Percentiles rank a stretch among this genome's conserved stretches.
phyloP scores from a whole-genome alignment of 30 jellyfish, hydroid and myxozoan species.

The Hydractinia echinata region DNA sequence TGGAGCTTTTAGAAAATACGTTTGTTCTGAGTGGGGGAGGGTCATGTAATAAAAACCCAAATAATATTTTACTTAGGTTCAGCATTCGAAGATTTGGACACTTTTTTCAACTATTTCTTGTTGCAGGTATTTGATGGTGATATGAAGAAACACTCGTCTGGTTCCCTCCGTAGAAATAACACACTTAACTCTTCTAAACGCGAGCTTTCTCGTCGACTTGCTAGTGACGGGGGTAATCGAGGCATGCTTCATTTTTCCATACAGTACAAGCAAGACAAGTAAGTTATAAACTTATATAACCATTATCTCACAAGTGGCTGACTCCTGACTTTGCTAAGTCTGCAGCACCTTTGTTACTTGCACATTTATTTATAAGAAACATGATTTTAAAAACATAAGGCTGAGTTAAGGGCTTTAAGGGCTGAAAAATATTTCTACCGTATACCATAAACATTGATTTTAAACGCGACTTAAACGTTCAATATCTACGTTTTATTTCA shows the following conservation, averaged over 20 bases:
- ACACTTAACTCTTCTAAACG: not conserved
- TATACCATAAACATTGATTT: not conserved
- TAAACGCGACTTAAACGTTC: not conserved
- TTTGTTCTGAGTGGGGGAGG: too few species aligned
- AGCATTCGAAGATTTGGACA: too few species aligned
- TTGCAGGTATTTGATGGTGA: conserved; percentile 35
- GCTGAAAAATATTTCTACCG: too few species aligned
- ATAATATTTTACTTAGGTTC: too few species aligned
- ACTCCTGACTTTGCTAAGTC: too few species aligned
- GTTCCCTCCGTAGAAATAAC: conserved; percentile 15
- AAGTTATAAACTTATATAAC: not conserved
- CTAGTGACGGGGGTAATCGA: conserved; percentile 76
- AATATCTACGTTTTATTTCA: conserved; percentile 10
- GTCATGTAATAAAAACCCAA: too few species aligned
- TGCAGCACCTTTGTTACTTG: too few species aligned
- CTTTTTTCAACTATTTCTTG: not conserved
- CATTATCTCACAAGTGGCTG: too few species aligned
- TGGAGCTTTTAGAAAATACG: too few species aligned
- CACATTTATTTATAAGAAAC: too few species aligned
- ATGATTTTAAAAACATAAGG: too few species aligned
- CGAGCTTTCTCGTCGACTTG: conserved; percentile 50
- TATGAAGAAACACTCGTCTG: conserved; percentile 9
- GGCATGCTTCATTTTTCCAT: conserved; percentile 90
- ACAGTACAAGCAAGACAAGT: conserved; percentile 85
- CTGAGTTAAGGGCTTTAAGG: too few species aligned